A percentile compares a stretch with the other conserved stretches of the same genome.
Evolutionary conservation across 1,140 invertebrate genomes (phyloP).

Genomic region (Helicoverpa armigera): DNA sequence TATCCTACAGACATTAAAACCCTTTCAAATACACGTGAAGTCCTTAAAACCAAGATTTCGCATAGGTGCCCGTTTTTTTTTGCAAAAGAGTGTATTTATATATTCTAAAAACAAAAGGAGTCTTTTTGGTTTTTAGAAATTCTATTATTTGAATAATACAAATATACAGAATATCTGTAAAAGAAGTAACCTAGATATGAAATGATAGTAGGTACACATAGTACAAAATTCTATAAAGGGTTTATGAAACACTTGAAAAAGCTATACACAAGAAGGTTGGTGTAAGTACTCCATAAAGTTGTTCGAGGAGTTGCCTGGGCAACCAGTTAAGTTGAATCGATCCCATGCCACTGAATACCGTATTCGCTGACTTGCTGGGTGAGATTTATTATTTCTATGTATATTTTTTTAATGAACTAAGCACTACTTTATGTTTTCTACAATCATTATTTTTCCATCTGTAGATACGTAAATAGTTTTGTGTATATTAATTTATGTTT

Average conservation of each 20-base stretch:
- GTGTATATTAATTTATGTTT: not conserved
- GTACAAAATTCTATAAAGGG: not conserved
- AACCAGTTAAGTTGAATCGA: constrained; percentile 39
- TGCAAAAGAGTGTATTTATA: too few relatives aligned
- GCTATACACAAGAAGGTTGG: not conserved
- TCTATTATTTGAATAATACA: too few relatives aligned
- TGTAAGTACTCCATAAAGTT: constrained; percentile 9
- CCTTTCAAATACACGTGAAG: too few relatives aligned
- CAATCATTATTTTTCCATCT: not conserved
- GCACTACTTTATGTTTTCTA: constrained; percentile 6
- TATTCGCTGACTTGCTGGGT: constrained; percentile 28
- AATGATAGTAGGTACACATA: too few relatives aligned
- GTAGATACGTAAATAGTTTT: not conserved
- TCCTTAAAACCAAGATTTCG: too few relatives aligned
- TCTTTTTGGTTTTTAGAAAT: too few relatives aligned
- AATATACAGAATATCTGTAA: too few relatives aligned
- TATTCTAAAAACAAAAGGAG: too few relatives aligned
- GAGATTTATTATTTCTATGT: constrained; percentile 34
- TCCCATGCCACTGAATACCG: constrained; percentile 12
- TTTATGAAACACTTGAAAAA: constrained; percentile 4
- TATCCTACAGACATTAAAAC: too few relatives aligned
- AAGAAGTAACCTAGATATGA: too few relatives aligned
- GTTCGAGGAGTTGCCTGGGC: constrained; percentile 11
- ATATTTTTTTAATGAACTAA: not conserved
- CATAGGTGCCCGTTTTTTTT: too few relatives aligned